Conservation (phyloP, 2,113 vertebrate genomes). For the Pseudonaja textilis region DNA sequence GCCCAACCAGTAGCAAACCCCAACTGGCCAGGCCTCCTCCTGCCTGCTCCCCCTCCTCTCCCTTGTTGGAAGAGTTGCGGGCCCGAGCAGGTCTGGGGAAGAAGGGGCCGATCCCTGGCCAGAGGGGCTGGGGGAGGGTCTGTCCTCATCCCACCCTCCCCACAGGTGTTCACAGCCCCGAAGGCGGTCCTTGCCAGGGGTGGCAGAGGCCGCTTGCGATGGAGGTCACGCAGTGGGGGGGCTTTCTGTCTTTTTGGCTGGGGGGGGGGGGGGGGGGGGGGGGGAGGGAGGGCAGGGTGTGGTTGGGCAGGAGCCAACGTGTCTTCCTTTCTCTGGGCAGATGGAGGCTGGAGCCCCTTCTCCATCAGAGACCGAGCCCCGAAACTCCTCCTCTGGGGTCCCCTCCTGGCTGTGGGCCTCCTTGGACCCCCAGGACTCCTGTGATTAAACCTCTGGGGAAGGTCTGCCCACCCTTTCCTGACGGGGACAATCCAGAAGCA, state of each 20-base stretch:
- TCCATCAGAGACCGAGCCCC: accelerated
- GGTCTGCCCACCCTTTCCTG: too few species aligned
- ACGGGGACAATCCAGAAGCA: background rate
- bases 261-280: background rate
- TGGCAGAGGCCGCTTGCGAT: background rate
- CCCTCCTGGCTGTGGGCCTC: background rate
- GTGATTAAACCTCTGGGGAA: background rate
- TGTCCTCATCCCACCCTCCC: background rate
- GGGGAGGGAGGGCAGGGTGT: too few species aligned
- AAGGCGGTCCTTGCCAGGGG: background rate
- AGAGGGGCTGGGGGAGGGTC: background rate
- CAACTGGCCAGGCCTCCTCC: background rate
- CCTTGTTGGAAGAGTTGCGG: background rate
- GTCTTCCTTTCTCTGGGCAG: background rate
- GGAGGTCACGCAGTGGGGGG: background rate
- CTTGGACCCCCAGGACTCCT: background rate
- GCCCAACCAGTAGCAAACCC: too few species aligned
- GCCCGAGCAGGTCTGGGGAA: background rate
- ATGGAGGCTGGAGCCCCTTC: background rate
- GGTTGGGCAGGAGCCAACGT: background rate
- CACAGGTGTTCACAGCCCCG: background rate
- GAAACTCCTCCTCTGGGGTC: background rate
- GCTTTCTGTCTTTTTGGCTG: background rate
- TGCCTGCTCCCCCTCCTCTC: background rate
- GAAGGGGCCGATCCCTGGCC: background rate